Conservation (phyloP, 1,140 invertebrate genomes). For the Steinernema feltiae region DNA sequence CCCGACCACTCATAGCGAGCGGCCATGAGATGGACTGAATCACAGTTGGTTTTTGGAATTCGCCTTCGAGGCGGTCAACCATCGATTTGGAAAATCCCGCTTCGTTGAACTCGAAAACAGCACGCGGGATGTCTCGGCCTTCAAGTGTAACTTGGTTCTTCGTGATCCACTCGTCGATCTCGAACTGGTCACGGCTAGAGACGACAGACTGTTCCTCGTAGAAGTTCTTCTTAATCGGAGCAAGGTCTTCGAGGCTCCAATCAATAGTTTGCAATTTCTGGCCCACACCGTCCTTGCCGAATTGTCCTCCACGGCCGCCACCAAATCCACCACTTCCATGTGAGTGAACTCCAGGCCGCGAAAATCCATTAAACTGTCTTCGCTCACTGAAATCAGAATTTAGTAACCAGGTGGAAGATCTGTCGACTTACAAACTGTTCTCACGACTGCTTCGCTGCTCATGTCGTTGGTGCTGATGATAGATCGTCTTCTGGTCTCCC, state of each 20-base stretch:
- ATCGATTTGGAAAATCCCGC: slow-evolving; percentile 62
- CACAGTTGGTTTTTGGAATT: neutral
- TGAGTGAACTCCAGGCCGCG: too few species aligned
- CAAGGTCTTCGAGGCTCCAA: neutral
- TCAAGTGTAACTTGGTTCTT: slow-evolving; percentile 9
- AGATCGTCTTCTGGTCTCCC: neutral
- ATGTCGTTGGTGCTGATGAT: neutral
- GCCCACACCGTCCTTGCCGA: neutral
- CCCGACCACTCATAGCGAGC: slow-evolving; percentile 78
- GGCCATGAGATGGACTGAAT: neutral
- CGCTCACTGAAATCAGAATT: too few species aligned
- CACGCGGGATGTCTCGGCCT: neutral
- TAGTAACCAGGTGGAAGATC: too few species aligned
- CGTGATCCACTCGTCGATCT: slow-evolving; percentile 2
- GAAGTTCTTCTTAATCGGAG: neutral
- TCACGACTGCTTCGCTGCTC: neutral
- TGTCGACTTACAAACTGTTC: neutral
- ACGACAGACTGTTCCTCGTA: neutral
- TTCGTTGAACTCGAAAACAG: slow-evolving; percentile 8
- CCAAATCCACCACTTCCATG: too few species aligned
- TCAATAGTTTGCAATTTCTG: neutral
- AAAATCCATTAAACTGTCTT: too few species aligned
- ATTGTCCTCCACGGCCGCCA: neutral
- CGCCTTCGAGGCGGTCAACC: neutral
- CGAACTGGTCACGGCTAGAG: neutral